Percentiles rank a stretch among this genome's conserved stretches.
phyloP scores from a whole-genome alignment of 2,888 invertebrate genomes.

The Incurvaria masculella region DNA sequence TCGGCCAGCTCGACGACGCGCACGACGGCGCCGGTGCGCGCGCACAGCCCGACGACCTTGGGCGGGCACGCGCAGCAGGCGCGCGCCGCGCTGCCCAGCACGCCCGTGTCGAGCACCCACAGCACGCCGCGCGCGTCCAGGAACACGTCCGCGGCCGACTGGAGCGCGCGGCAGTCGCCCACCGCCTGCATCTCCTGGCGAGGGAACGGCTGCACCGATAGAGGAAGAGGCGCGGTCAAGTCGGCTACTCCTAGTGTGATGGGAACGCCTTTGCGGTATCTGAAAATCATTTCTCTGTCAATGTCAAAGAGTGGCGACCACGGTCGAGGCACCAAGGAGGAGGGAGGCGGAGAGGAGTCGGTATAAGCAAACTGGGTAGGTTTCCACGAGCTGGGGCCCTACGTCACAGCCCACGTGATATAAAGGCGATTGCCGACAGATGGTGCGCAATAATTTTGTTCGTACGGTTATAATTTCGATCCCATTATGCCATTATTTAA shows the following conservation, averaged over 20 bases:
- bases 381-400: too few species aligned
- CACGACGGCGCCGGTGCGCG: constrained; percentile 54
- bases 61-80: constrained; percentile 54
- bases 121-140: constrained; percentile 26
- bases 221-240: constrained; percentile 45
- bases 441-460: too few species aligned
- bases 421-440: too few species aligned
- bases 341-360: too few species aligned
- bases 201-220: constrained; percentile 59
- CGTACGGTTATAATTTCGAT: too few species aligned
- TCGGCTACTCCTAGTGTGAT: constrained; percentile 56
- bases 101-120: not conserved
- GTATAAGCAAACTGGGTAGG: too few species aligned
- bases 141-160: constrained; percentile 67
- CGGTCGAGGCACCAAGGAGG: too few species aligned
- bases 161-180: constrained; percentile 61
- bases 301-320: too few species aligned
- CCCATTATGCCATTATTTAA: too few species aligned
- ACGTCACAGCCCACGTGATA: too few species aligned
- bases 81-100: constrained; percentile 62
- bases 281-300: too few species aligned
- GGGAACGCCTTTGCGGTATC: constrained; percentile 57
- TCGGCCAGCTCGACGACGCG: constrained; percentile 23
- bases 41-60: constrained; percentile 58
- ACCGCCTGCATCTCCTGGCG: constrained; percentile 62